Conservation (phyloP, 2,888 invertebrate species). For the Yponomeuta plumbellus region DNA sequence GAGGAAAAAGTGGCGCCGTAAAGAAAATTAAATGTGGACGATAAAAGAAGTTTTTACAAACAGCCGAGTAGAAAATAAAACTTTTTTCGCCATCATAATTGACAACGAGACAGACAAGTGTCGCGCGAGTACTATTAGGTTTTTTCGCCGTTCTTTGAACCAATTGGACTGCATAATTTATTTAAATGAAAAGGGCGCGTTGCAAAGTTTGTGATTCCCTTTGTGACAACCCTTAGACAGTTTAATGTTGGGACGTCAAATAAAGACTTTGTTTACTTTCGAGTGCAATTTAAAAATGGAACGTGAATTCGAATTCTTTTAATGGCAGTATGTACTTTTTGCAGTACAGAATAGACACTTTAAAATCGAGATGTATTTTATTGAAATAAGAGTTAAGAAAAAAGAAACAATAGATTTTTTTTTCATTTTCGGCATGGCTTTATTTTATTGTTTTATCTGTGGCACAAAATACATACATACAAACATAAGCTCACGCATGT, state of each 20-base stretch:
- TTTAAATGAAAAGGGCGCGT: slow-evolving; percentile 46
- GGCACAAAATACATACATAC: too few species aligned
- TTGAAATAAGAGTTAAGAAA: too few species aligned
- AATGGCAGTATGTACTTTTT: neutral
- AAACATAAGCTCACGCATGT: too few species aligned
- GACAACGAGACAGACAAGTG: slow-evolving; percentile 53
- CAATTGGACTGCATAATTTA: slow-evolving; percentile 53
- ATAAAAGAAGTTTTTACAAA: neutral
- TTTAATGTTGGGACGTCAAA: slow-evolving; percentile 38
- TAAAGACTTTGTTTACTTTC: slow-evolving; percentile 15
- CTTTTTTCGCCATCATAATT: slow-evolving; percentile 32
- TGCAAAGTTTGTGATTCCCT: slow-evolving; percentile 3
- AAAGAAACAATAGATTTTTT: too few species aligned
- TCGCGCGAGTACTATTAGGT: slow-evolving; percentile 32
- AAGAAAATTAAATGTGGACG: neutral
- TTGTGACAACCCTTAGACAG: slow-evolving; percentile 31
- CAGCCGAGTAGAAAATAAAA: slow-evolving; percentile 37
- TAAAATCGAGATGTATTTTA: too few species aligned
- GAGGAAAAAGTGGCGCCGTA: neutral
- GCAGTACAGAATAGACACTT: too few species aligned
- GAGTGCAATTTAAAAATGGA: neutral
- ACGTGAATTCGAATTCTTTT: neutral
- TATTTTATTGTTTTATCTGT: too few species aligned
- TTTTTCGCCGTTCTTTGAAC: slow-evolving; percentile 39
- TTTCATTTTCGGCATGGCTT: too few species aligned